Evolutionary conservation across 1,140 invertebrate species (phyloP).

Genomic region (Propsilocerus akamusi): DNA sequence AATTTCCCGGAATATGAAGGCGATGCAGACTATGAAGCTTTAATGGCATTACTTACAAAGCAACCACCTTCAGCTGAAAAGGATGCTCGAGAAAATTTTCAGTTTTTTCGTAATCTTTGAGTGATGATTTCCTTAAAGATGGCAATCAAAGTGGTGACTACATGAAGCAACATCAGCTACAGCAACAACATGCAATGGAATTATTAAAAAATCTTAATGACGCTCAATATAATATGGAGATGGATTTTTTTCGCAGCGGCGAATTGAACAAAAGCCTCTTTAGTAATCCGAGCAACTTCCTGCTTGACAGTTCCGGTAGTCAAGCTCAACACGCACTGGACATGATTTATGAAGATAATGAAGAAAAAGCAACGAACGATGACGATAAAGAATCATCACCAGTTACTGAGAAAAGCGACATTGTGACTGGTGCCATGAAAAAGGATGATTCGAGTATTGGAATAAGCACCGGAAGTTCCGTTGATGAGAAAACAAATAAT

Average conservation of each 20-base stretch:
- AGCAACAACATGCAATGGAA: constrained; percentile 1
- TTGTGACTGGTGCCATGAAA: too few relatives aligned
- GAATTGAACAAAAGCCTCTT: constrained; percentile 7
- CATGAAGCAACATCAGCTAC: background rate
- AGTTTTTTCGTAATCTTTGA: background rate
- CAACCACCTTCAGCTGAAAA: background rate
- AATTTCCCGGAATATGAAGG: background rate
- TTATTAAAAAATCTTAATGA: background rate
- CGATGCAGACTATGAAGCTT: background rate
- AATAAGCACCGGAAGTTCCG: too few relatives aligned
- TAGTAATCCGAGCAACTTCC: constrained; percentile 16
- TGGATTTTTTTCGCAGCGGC: constrained; percentile 10
- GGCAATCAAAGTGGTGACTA: background rate
- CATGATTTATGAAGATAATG: constrained; percentile 56
- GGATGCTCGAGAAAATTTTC: too few relatives aligned
- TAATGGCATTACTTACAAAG: background rate
- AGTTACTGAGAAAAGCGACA: background rate
- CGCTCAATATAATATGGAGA: background rate
- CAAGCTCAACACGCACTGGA: constrained; percentile 20
- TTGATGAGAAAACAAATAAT: constrained; percentile 10
- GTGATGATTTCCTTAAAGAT: background rate
- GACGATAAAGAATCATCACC: constrained; percentile 1
- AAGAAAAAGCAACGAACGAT: constrained; percentile 19
- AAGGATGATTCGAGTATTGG: constrained; percentile 17
- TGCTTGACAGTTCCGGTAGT: background rate